A percentile compares a stretch with the other conserved stretches of the same genome.
Evolutionary conservation across 2,797 vertebrate species (phyloP).

Genomic region (Morus bassanus): DNA sequence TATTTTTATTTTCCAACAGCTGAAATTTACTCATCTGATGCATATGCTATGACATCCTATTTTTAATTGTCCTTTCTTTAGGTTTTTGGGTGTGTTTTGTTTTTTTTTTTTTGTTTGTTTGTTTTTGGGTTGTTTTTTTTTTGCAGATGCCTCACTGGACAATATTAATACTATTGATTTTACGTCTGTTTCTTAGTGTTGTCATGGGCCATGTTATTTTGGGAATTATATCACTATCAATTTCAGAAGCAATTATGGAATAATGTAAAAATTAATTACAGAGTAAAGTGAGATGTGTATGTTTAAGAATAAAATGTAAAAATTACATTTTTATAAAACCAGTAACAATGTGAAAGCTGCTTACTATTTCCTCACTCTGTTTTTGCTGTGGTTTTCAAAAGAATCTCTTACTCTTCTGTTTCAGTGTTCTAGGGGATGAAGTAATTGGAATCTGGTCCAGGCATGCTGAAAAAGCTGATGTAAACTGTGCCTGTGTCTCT

Average conservation of each 20-base stretch:
- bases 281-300: background rate
- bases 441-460: slow-evolving; percentile 97
- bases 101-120: background rate
- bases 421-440: slow-evolving; percentile 94
- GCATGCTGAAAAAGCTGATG: slow-evolving; percentile 93
- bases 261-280: background rate
- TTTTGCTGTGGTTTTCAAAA: background rate
- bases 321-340: background rate
- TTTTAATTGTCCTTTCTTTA: background rate
- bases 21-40: background rate
- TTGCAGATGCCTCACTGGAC: background rate
- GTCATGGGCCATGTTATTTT: background rate
- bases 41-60: background rate
- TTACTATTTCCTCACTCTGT: background rate
- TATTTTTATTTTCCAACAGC: background rate
- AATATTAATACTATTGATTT: background rate
- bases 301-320: background rate
- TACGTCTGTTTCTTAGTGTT: background rate
- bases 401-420: background rate
- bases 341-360: background rate
- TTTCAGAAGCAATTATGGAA: background rate
- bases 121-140: background rate
- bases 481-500: slow-evolving; percentile 96
- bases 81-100: background rate
- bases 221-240: background rate